Evolutionary conservation across 2,888 invertebrate species (phyloP), one percentile per base, ranked within the genome.

Genomic region (Drosophila siamana): DNA sequence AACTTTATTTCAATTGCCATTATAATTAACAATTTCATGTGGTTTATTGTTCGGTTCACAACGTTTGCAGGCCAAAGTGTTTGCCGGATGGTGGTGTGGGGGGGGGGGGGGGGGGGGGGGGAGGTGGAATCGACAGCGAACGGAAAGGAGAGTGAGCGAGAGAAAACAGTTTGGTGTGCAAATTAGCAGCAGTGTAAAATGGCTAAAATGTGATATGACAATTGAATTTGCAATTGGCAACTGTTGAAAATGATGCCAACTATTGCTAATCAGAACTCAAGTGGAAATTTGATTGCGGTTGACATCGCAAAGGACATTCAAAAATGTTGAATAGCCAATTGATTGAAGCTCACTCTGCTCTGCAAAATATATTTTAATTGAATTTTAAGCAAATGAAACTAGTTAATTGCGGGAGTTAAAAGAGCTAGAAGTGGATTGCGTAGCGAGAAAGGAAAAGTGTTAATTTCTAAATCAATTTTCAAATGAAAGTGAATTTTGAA

Each of bases 1-100:
- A 51, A 68, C 66, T 86, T 70, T 48, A 56, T 71, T 76, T 74
- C 88, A 72, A 84, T 86, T 83, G 74, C 52, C 66, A 72, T 69
- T 84, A 84, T 84, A 83, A 83, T 88, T 86, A 86, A 88, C 86
- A 70, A 78, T 88, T 80, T 83, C 63, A 69, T 80, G 78, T 59
- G 68, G 88, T 77, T 70, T 74, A 30, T n/a, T 22, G 30, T 64
- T 16, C 16, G 15, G 30, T 26, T 24, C 44, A 26, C 30, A 16
- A 9, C 4, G 28, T n/a, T 6, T 7, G 36, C 30, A 47, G 4
- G 28, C 28, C 28, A 16, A 16, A 47, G 36, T 38, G 26, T 47
- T 47, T 26, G 33, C 22, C 13, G 36, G 36, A 5, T 33, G 15
- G 24, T 19, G 19, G 40, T 16, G 2, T 15, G 2, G 15, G 16